Percentiles rank a stretch among this genome's conserved stretches.
phyloP scores from a whole-genome alignment of 2,888 invertebrate species.

The Campoletis raptor region DNA sequence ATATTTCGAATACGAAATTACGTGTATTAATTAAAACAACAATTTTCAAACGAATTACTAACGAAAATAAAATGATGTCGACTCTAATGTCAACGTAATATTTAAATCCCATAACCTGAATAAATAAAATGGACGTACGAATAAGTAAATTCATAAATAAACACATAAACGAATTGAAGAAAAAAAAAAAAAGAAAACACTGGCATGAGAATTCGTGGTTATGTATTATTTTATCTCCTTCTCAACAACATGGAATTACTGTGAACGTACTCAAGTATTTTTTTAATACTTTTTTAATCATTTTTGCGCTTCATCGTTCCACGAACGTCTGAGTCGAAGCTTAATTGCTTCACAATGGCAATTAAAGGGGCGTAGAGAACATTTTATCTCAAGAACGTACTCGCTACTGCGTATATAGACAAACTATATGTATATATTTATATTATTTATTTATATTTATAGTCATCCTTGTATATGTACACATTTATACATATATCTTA shows the following conservation, averaged over 20 bases:
- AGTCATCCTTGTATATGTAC: not conserved
- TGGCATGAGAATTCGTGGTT: not conserved
- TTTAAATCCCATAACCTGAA: not conserved
- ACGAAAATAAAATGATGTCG: not conserved
- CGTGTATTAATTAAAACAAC: not conserved
- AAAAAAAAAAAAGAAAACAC: not conserved
- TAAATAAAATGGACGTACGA: not conserved
- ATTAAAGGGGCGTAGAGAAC: constrained; percentile 65
- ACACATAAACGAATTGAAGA: not conserved
- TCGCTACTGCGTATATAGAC: constrained; percentile 22
- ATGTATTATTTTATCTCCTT: constrained; percentile 1
- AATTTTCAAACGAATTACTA: not conserved
- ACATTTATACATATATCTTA: constrained; percentile 1
- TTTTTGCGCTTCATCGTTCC: constrained; percentile 25
- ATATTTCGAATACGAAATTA: not conserved
- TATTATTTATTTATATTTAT: not conserved
- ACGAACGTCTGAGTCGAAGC: constrained; percentile 59
- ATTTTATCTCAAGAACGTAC: constrained; percentile 59
- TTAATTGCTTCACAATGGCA: constrained; percentile 70
- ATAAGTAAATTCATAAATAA: not conserved
- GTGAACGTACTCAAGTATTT: constrained; percentile 36
- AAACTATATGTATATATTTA: not conserved
- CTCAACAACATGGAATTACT: constrained; percentile 17
- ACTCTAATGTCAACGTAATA: not conserved
- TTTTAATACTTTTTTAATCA: constrained; percentile 12